A percentile compares a stretch with the other conserved stretches of the same genome.
These are phyloP conservation scores for Marmota flaviventris DNA, from an alignment of 2,113 vertebrate genomes.

Conservation along the genomic window DNA sequence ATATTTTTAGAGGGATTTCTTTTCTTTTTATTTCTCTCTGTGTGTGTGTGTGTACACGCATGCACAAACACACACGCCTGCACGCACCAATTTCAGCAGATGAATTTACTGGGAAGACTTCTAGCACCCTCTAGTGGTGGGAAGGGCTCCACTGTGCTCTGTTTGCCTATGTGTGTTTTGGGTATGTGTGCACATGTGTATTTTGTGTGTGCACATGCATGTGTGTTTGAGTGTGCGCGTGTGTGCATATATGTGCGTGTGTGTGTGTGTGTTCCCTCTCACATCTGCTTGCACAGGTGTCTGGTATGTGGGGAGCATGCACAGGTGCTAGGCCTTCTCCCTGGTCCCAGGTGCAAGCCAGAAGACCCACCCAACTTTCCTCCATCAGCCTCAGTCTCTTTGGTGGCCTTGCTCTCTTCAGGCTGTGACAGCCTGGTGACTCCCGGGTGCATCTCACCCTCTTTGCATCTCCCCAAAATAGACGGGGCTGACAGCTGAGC, in stretches of 20 bases:
- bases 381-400: not conserved
- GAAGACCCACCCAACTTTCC: not conserved
- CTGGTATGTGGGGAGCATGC: not conserved
- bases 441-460: not conserved
- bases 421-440: not conserved
- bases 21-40: not conserved
- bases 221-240: not conserved
- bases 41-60: not conserved
- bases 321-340: not conserved
- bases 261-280: not conserved
- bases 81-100: not conserved
- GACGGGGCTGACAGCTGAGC: fast-evolving
- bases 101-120: not conserved
- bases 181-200: not conserved
- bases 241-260: not conserved
- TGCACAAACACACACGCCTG: too few relatives aligned
- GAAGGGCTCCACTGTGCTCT: not conserved
- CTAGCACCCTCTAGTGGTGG: constrained; percentile 53
- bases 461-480: not conserved
- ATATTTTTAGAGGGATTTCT: constrained; percentile 67
- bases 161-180: fast-evolving
- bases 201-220: not conserved
- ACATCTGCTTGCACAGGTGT: not conserved
- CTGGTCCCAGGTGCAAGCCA: not conserved
- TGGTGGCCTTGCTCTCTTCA: not conserved